Evolutionary conservation across 2,113 vertebrate genomes (phyloP).

Genomic region (Sclerurus mexicanus): DNA sequence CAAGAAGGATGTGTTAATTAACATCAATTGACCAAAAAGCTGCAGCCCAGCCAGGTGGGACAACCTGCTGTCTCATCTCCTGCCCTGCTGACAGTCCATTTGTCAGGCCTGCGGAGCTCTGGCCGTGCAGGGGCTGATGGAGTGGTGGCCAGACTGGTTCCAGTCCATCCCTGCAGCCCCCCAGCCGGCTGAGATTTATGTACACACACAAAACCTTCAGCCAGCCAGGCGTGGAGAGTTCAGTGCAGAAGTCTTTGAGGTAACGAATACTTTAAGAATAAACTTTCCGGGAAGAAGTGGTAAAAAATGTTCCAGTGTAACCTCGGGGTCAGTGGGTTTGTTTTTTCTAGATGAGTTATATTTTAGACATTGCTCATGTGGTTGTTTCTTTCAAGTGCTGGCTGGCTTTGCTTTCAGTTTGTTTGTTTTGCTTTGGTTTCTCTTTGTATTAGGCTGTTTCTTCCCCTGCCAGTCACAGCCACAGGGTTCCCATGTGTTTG

Average conservation of each 20-base stretch:
- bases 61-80: neutral
- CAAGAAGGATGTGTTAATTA: constrained; percentile 59
- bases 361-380: neutral
- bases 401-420: neutral
- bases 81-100: neutral
- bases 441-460: neutral
- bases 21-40: neutral
- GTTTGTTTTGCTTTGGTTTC: constrained; percentile 9
- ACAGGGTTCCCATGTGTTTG: neutral
- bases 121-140: neutral
- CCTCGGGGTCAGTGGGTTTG: neutral
- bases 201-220: rapidly evolving
- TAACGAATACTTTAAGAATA: rapidly evolving
- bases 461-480: neutral
- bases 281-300: neutral
- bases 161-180: neutral
- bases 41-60: neutral
- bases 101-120: neutral
- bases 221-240: rapidly evolving
- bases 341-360: neutral
- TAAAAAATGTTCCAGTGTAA: rapidly evolving
- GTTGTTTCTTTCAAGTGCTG: neutral
- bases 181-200: neutral
- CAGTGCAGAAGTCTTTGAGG: neutral
- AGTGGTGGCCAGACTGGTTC: neutral